A percentile compares a stretch with the other conserved stretches of the same genome.
Conservation (phyloP, 2,113 vertebrate species). For the Boleophthalmus pectinirostris region DNA sequence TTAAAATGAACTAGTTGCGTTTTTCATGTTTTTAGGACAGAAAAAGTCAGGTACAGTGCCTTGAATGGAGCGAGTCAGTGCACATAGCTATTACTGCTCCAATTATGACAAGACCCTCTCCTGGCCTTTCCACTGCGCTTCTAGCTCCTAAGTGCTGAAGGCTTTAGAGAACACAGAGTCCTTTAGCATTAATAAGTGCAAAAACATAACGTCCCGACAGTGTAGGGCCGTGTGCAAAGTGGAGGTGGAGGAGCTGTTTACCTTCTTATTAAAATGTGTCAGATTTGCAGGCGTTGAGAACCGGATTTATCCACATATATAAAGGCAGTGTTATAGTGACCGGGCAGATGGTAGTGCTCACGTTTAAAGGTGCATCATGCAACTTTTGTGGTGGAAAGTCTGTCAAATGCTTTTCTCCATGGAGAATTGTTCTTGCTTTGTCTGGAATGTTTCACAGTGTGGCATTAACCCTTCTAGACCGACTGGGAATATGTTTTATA, state of each 20-base stretch:
- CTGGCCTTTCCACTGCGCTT: constrained; percentile 29
- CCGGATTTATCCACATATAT: neutral
- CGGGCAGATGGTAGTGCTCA: neutral
- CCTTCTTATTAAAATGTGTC: constrained; percentile 4
- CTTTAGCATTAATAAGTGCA: neutral
- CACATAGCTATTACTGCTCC: constrained; percentile 38
- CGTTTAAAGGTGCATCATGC: neutral
- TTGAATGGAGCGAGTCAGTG: constrained; percentile 37
- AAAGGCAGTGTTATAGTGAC: neutral
- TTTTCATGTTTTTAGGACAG: too few relatives aligned
- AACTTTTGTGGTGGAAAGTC: too few relatives aligned
- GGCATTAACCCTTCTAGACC: too few relatives aligned
- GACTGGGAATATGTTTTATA: too few relatives aligned
- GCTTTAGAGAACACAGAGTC: neutral
- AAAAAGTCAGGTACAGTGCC: too few relatives aligned
- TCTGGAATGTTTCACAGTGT: too few relatives aligned
- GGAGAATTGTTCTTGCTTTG: too few relatives aligned
- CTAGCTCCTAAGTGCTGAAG: neutral
- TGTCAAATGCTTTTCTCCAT: neutral
- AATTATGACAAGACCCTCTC: constrained; percentile 43
- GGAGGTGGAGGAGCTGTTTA: neutral
- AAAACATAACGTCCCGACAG: neutral
- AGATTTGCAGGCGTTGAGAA: neutral
- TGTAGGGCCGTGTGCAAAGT: neutral
- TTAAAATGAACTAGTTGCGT: too few relatives aligned